Percentiles rank a stretch among this genome's conserved stretches.
Evolutionary conservation across 2,113 vertebrate species (phyloP).

Genomic region (Ornithorhynchus anatinus): DNA sequence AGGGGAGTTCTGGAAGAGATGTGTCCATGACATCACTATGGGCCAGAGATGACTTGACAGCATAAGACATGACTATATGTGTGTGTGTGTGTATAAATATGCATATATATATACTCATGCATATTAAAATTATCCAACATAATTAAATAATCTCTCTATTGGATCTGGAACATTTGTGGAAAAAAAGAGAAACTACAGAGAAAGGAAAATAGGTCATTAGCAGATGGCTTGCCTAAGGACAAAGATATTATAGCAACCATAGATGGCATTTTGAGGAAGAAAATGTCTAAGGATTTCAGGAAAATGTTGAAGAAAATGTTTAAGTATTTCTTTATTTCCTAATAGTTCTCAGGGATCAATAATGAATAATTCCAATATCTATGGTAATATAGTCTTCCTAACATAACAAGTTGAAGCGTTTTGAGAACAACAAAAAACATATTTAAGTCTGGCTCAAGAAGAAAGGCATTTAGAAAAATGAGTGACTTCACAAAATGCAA

Average conservation of each 20-base stretch:
- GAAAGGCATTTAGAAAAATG: too few relatives aligned
- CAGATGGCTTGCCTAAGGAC: constrained; percentile 16
- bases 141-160: too few relatives aligned
- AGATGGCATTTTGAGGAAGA: not conserved
- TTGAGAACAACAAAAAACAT: constrained; percentile 16
- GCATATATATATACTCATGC: too few relatives aligned
- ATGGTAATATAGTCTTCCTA: not conserved
- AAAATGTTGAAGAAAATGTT: too few relatives aligned
- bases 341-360: constrained; percentile 5
- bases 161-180: not conserved
- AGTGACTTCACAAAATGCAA: too few relatives aligned
- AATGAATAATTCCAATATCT: not conserved
- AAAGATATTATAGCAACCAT: constrained; percentile 16
- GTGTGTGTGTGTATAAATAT: not conserved
- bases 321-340: too few relatives aligned
- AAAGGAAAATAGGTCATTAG: not conserved
- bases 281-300: too few relatives aligned
- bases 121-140: too few relatives aligned
- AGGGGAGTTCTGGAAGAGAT: too few relatives aligned
- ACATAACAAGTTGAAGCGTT: not conserved
- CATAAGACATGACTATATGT: not conserved
- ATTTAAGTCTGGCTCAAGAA: not conserved
- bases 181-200: not conserved
- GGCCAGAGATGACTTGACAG: too few relatives aligned
- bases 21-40: too few relatives aligned